Evolutionary conservation across 2,797 vertebrate genomes (phyloP).

Genomic region (Amphiprion clarkii): DNA sequence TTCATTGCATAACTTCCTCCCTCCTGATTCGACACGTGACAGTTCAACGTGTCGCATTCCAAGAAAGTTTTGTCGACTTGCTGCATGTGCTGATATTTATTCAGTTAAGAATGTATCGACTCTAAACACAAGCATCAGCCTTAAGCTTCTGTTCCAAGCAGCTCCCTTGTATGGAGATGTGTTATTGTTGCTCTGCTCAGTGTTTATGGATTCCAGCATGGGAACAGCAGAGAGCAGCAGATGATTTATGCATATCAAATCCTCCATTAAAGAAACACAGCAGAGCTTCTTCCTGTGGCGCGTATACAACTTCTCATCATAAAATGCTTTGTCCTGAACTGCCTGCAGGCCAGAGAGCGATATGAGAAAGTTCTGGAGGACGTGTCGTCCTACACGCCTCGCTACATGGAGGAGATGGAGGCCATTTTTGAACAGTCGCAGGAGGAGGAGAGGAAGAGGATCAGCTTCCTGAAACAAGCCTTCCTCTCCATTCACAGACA

Average conservation of each 20-base stretch:
- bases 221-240: slow-evolving; percentile 39
- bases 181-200: slow-evolving; percentile 65
- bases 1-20: slow-evolving; percentile 20
- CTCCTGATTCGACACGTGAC: slow-evolving; percentile 18
- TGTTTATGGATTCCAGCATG: slow-evolving; percentile 69
- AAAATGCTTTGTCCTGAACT: slow-evolving; percentile 30
- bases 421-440: slow-evolving; percentile 90
- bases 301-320: slow-evolving; percentile 11
- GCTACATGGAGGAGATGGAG: slow-evolving; percentile 94
- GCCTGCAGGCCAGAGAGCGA: slow-evolving; percentile 76
- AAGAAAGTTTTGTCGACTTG: slow-evolving; percentile 2
- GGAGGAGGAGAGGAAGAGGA: slow-evolving; percentile 89
- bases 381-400: slow-evolving; percentile 86
- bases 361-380: slow-evolving; percentile 89
- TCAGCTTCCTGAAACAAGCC: slow-evolving; percentile 88
- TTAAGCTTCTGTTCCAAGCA: slow-evolving; percentile 46
- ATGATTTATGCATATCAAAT: slow-evolving; percentile 54
- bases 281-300: slow-evolving; percentile 1
- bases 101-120: slow-evolving; percentile 34
- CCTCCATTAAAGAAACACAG: slow-evolving; percentile 34
- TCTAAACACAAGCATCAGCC: slow-evolving; percentile 53
- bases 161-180: slow-evolving; percentile 70
- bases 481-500: slow-evolving; percentile 90
- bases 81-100: slow-evolving; percentile 53
- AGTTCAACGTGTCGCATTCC: slow-evolving; percentile 34